Conservation (phyloP, 2,888 invertebrate species). For the Arenicola marina region DNA sequence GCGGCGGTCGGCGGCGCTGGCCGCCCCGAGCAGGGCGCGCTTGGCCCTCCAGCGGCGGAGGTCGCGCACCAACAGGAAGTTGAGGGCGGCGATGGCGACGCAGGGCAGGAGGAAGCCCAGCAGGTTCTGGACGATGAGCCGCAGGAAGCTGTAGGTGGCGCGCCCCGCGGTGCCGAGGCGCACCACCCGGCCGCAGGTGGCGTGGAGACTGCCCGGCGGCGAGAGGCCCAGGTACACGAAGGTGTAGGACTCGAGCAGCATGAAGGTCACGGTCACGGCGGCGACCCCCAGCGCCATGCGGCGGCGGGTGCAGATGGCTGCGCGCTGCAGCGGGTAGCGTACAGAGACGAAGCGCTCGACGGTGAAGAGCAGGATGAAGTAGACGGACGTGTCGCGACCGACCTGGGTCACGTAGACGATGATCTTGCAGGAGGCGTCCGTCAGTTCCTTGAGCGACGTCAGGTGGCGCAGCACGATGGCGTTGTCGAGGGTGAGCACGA, state of each 20-base stretch:
- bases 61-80: not conserved
- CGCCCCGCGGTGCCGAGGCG: not conserved
- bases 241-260: not conserved
- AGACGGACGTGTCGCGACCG: not conserved
- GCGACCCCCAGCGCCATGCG: not conserved
- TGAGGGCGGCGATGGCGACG: not conserved
- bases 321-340: not conserved
- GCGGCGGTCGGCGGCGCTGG: not conserved
- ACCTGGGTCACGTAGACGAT: not conserved
- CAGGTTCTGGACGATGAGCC: not conserved
- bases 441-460: not conserved
- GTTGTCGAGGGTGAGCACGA: not conserved
- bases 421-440: not conserved
- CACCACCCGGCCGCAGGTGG: too few species aligned
- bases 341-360: slow-evolving; percentile 1
- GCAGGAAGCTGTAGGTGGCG: not conserved
- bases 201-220: too few species aligned
- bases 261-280: not conserved
- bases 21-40: not conserved
- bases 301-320: not conserved
- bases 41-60: not conserved
- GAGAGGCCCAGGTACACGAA: too few species aligned
- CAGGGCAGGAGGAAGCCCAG: not conserved
- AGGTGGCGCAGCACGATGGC: not conserved
- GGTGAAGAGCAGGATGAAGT: slow-evolving; percentile 1